Percentiles rank a stretch among this genome's conserved stretches.
Conservation (phyloP, 2,888 invertebrate species). For the Timandra comae region DNA sequence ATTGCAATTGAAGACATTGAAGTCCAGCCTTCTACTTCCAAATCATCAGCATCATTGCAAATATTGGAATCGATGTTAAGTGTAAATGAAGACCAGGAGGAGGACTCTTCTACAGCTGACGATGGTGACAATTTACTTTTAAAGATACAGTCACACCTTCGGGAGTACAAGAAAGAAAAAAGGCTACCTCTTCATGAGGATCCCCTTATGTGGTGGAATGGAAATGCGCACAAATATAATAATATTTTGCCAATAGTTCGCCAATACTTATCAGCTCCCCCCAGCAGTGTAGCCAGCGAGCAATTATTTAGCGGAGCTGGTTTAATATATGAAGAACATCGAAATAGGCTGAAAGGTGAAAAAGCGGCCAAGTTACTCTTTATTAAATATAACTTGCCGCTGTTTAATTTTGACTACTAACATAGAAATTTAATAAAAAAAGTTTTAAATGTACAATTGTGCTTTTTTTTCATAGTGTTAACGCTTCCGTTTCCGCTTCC, state of each 20-base stretch:
- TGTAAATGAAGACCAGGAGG: slow-evolving; percentile 18
- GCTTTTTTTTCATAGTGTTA: slow-evolving; percentile 3
- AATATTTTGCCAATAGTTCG: slow-evolving; percentile 11
- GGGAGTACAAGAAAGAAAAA: slow-evolving; percentile 16
- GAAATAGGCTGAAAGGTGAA: slow-evolving; percentile 9
- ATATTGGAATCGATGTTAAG: slow-evolving; percentile 17
- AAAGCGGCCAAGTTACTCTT: too few relatives aligned
- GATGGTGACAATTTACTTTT: slow-evolving; percentile 13
- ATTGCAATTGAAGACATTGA: slow-evolving; percentile 15
- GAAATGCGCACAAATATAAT: too few relatives aligned
- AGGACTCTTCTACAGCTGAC: slow-evolving; percentile 17
- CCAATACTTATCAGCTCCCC: slow-evolving; percentile 11
- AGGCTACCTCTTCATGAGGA: slow-evolving; percentile 17
- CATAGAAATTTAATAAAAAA: too few relatives aligned
- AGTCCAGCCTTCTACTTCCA: slow-evolving; percentile 8
- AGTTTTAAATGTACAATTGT: slow-evolving; percentile 1
- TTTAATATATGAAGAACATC: slow-evolving; percentile 6
- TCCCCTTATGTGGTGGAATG: slow-evolving; percentile 17
- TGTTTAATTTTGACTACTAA: slow-evolving; percentile 10
- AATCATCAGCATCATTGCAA: slow-evolving; percentile 17
- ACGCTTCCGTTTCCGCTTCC: slow-evolving; percentile 4
- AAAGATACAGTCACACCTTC: slow-evolving; percentile 14
- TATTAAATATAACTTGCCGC: slow-evolving; percentile 11
- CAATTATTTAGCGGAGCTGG: slow-evolving; percentile 12
- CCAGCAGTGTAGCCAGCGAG: slow-evolving; percentile 8